Conservation (phyloP, 2,888 invertebrate genomes). For the Bombylius discolor region DNA sequence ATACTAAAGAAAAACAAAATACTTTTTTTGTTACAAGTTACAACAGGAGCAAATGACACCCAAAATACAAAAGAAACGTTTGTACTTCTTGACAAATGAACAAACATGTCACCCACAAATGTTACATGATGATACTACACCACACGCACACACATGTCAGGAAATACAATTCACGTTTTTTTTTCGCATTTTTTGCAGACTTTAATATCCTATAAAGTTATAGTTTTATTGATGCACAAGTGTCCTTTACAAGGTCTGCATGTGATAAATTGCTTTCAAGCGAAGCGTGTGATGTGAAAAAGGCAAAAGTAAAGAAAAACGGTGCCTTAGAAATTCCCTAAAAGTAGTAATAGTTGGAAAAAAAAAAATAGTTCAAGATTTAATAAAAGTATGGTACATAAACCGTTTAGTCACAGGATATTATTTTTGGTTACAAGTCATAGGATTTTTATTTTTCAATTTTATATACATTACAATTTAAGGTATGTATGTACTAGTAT, state of each 20-base stretch:
- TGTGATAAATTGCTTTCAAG: slow-evolving; percentile 5
- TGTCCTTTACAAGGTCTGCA: slow-evolving; percentile 4
- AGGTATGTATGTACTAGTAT: background rate
- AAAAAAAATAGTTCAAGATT: background rate
- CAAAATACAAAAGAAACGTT: no score
- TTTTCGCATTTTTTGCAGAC: no score
- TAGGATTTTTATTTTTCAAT: slow-evolving; percentile 11
- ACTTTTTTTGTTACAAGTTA: background rate
- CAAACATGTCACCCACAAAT: slow-evolving; percentile 11
- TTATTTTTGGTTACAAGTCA: slow-evolving; percentile 32
- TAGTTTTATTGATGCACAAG: background rate
- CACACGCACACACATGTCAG: no score
- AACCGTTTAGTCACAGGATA: slow-evolving; percentile 39
- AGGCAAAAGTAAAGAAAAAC: background rate
- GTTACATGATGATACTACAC: background rate
- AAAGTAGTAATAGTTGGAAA: background rate
- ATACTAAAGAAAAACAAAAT: no score
- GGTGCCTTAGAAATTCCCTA: no score
- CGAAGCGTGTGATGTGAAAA: slow-evolving; percentile 5
- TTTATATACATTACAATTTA: no score
- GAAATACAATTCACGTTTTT: no score
- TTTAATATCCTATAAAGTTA: no score
- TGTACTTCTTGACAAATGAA: slow-evolving; percentile 7
- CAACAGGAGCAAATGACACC: background rate
- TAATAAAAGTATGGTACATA: slow-evolving; percentile 15